These are phyloP conservation scores for Trisateles emortualis DNA, from an alignment of 2,888 invertebrate genomes.

Conservation along the genomic window DNA sequence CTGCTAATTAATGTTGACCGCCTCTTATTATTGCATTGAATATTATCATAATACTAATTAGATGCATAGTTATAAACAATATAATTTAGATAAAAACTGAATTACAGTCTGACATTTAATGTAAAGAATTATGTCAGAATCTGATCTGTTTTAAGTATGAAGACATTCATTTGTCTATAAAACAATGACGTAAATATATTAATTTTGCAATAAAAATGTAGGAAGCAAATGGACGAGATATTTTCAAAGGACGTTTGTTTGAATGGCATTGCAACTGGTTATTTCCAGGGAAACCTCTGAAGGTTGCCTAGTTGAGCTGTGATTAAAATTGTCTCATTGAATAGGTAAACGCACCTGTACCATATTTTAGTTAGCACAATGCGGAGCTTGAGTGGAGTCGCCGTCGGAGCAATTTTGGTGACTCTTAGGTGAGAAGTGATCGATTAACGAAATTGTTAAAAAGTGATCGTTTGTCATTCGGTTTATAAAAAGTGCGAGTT, in stretches of 20 bases:
- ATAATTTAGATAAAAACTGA: no score
- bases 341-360: slow-evolving; percentile 56
- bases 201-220: slow-evolving; percentile 1
- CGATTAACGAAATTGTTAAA: background rate
- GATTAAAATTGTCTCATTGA: slow-evolving; percentile 61
- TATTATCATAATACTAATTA: no score
- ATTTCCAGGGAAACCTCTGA: slow-evolving; percentile 60
- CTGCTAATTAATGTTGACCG: no score
- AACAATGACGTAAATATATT: background rate
- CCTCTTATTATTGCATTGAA: no score
- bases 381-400: slow-evolving; percentile 80
- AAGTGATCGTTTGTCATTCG: slow-evolving; percentile 10
- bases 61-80: no score
- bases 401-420: slow-evolving; percentile 67
- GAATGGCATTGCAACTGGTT: slow-evolving; percentile 37
- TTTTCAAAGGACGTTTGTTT: slow-evolving; percentile 25
- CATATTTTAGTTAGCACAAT: slow-evolving; percentile 77
- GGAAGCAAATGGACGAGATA: slow-evolving; percentile 10
- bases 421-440: slow-evolving; percentile 67
- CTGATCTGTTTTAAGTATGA: background rate
- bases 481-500: background rate
- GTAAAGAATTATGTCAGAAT: no score
- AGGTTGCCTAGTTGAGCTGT: slow-evolving; percentile 61
- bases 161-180: background rate
- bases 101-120: no score